A percentile compares a stretch with the other conserved stretches of the same genome.
These are phyloP conservation scores for Apaloderma vittatum DNA, from an alignment of 2,113 vertebrate genomes.

Conservation along the genomic window DNA sequence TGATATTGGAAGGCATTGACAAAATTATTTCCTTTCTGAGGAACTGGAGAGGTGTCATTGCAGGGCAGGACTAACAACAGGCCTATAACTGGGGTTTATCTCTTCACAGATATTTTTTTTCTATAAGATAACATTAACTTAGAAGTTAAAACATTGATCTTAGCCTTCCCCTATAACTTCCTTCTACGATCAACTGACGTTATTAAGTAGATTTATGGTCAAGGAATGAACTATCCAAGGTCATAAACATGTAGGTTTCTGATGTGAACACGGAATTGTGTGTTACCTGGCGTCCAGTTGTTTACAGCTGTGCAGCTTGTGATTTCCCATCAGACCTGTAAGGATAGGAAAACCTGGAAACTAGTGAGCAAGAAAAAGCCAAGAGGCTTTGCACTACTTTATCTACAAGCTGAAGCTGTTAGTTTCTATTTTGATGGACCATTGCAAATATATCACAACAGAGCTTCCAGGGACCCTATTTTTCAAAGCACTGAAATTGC, in stretches of 20 bases:
- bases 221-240: not conserved
- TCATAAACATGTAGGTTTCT: not conserved
- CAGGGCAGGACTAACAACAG: not conserved
- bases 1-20: conserved; percentile 42
- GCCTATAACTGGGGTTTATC: not conserved
- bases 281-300: not conserved
- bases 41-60: conserved; percentile 29
- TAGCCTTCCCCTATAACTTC: not conserved
- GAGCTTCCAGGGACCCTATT: not conserved
- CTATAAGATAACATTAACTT: not conserved
- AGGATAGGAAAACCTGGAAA: not conserved
- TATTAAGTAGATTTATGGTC: not conserved
- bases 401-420: not conserved
- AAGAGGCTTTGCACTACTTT: not conserved
- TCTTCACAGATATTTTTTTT: rapidly evolving
- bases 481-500: not conserved
- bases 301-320: not conserved
- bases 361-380: not conserved
- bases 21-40: conserved; percentile 64
- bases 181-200: not conserved
- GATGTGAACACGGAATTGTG: not conserved
- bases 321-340: not conserved
- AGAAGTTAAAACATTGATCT: not conserved
- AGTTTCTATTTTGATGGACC: not conserved
- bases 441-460: not conserved